These are phyloP conservation scores for Ornithoptera alexandrae DNA, from an alignment of 2,888 invertebrate species.

Conservation along the genomic window DNA sequence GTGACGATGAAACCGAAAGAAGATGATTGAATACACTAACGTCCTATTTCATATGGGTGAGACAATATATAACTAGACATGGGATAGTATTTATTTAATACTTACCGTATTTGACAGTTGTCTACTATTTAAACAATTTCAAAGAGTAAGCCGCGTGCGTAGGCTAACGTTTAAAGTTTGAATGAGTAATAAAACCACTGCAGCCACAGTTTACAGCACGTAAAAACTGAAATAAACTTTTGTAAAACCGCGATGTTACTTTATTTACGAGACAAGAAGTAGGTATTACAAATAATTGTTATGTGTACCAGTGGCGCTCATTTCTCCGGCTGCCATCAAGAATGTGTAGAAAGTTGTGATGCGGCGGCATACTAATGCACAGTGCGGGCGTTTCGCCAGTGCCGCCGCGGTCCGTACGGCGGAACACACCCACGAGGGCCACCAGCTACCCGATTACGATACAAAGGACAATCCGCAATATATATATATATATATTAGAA, in stretches of 20 bases:
- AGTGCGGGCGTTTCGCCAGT: conserved; percentile 56
- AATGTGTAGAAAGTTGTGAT: conserved; percentile 79
- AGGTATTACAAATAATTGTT: conserved; percentile 39
- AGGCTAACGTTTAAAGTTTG: too few relatives aligned
- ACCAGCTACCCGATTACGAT: background rate
- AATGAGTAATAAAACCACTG: background rate
- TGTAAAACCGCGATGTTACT: background rate
- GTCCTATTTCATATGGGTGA: too few relatives aligned
- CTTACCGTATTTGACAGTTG: too few relatives aligned
- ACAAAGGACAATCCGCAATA: conserved; percentile 16
- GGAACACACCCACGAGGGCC: conserved; percentile 25
- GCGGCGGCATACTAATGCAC: conserved; percentile 76
- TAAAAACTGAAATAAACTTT: background rate
- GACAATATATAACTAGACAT: too few relatives aligned
- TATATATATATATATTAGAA: background rate
- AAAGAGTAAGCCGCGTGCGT: too few relatives aligned
- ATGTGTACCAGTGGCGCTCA: conserved; percentile 64
- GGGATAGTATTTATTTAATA: too few relatives aligned
- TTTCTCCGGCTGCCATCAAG: conserved; percentile 72
- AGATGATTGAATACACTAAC: too few relatives aligned
- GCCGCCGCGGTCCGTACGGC: conserved; percentile 38
- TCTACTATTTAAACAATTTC: too few relatives aligned
- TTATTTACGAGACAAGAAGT: conserved; percentile 18
- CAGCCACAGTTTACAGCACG: background rate
- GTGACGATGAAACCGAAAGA: too few relatives aligned